Base-by-base conservation (phyloP, 1,140 invertebrate genomes). In the Xylocopa sonorina region DNA sequence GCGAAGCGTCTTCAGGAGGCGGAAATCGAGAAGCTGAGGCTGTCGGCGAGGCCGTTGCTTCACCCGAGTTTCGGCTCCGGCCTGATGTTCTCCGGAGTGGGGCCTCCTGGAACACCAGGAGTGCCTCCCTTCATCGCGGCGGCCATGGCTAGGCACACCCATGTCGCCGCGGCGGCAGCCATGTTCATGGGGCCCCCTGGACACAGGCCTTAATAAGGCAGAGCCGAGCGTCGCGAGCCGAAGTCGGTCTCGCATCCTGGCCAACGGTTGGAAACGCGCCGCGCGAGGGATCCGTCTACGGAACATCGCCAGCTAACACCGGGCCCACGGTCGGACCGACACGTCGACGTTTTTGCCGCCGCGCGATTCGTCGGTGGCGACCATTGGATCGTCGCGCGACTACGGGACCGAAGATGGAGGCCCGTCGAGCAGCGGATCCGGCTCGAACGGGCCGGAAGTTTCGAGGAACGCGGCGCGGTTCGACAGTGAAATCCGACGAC, bases 1-100 rank as follows among this genome's bases (percentile, higher is more conserved):
- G 97, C 97, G 89, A 99, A 99, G 93, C 94, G 98, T 66, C 94
- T 99, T 3, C 98, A 99, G 91, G 98, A 99, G 90, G 98, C 98
- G 53, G 98, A 99, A 94, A 95, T 98, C 86, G 97, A 98, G 92
- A 97, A 97, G 91, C 91, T 97, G 81, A 96, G 97, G 93, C 95
- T 97, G 95, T 96, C 96, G 50, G 95, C 95, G 55, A 88, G 92
- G 64, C 92, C 92, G 7, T 69, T 93, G 24, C 60, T 93, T 57
- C 92, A 93, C 78, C 92, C 92, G 27, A 93, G 92, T 78, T 93
- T 93, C 53, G 90, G 91, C 76, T 92, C 92, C 53, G 90, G 92
- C 27, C 85, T 93, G 21, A 92, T 93, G 92, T 93, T 93, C 84
- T 91, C 92, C 41, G 92, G 92, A 21, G 92, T 93, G 14, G 92